Percentiles rank a stretch among this genome's conserved stretches.
Conservation (phyloP, 2,797 vertebrate genomes). For the Balearica regulorum region DNA sequence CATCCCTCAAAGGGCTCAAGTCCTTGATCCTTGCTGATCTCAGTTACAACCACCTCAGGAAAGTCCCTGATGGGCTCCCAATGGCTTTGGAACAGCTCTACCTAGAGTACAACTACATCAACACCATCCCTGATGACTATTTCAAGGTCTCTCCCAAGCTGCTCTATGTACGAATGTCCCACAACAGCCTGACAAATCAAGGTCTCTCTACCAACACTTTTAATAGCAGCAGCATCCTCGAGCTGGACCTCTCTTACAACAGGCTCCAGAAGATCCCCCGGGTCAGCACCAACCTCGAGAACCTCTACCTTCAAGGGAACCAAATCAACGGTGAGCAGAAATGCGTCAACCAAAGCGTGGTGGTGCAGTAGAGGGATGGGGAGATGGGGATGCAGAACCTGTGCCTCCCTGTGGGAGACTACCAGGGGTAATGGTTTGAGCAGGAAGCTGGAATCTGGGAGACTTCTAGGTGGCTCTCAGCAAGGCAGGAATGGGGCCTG, state of each 20-base stretch:
- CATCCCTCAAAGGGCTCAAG: slow-evolving; percentile 79
- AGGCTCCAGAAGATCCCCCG: slow-evolving; percentile 91
- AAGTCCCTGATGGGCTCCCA: slow-evolving; percentile 86
- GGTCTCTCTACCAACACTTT: slow-evolving; percentile 89
- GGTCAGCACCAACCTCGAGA: slow-evolving; percentile 87
- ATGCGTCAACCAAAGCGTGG: fast-evolving
- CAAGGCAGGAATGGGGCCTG: neutral
- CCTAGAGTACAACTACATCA: slow-evolving; percentile 89
- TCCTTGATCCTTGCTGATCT: slow-evolving; percentile 89
- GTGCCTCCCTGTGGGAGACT: fast-evolving
- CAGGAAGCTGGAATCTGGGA: neutral
- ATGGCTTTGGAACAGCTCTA: slow-evolving; percentile 90
- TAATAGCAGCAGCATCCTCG: slow-evolving; percentile 90
- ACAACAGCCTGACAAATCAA: slow-evolving; percentile 89
- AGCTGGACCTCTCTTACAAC: slow-evolving; percentile 95
- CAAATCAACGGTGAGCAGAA: slow-evolving; percentile 87
- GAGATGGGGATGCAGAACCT: neutral
- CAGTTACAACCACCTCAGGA: slow-evolving; percentile 88
- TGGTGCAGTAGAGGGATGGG: neutral
- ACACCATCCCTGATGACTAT: slow-evolving; percentile 83
- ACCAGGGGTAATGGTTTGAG: neutral
- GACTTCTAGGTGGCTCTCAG: neutral
- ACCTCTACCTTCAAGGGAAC: slow-evolving; percentile 96
- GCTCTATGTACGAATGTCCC: slow-evolving; percentile 88
- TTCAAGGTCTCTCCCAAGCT: slow-evolving; percentile 83